Conservation (phyloP, 2,888 invertebrate genomes). For the Platynereis dumerilii region DNA sequence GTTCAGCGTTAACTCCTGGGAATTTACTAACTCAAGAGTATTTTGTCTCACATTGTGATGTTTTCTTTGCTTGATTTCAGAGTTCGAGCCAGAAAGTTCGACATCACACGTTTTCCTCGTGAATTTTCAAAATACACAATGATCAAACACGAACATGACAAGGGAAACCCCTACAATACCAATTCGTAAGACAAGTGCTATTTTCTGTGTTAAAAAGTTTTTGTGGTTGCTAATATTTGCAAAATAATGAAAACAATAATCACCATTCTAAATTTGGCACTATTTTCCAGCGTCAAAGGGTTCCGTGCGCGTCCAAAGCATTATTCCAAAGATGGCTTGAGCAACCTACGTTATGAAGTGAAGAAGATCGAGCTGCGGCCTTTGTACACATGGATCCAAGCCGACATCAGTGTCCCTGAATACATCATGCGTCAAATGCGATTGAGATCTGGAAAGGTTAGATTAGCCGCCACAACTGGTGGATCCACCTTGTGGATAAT, state of each 20-base stretch:
- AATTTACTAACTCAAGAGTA: no score
- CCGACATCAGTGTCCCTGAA: constrained; percentile 6
- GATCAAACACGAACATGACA: constrained; percentile 19
- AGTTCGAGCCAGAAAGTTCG: constrained; percentile 19
- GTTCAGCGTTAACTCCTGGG: no score
- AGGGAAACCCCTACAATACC: constrained; percentile 21
- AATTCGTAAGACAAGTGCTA: constrained; percentile 12
- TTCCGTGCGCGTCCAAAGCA: constrained; percentile 18
- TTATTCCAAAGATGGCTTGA: constrained; percentile 17
- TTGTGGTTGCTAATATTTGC: no score
- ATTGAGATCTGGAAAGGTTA: no score
- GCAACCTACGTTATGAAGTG: constrained; percentile 11
- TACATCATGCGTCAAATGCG: no score
- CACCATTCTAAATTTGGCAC: no score
- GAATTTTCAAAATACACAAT: constrained; percentile 20
- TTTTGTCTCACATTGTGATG: no score
- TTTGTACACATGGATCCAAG: constrained; percentile 17
- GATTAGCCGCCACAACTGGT: no score
- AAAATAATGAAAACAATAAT: no score
- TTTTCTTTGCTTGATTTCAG: no score
- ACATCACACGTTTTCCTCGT: constrained; percentile 16
- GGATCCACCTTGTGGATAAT: no score
- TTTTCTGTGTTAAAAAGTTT: no score
- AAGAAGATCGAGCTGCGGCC: constrained; percentile 9
- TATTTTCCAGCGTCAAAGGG: constrained; percentile 8